Percentiles rank a stretch among this genome's conserved stretches.
phyloP scores from a whole-genome alignment of 2,113 vertebrate genomes.

The Herpetotheres cachinnans region DNA sequence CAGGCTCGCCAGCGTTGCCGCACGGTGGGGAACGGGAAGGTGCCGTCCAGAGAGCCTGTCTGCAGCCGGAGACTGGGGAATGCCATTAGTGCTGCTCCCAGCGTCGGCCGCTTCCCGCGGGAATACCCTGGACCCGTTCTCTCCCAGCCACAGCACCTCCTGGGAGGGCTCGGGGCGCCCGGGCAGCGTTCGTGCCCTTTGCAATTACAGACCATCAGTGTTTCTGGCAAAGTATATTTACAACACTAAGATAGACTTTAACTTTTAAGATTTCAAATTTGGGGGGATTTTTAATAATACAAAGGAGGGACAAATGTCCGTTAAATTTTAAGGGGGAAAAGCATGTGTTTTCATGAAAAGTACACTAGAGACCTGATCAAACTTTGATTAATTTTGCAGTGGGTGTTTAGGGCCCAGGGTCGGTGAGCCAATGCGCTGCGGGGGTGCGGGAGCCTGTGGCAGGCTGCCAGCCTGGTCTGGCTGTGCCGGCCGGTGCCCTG shows the following conservation, averaged over 20 bases:
- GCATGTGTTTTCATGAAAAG: fast-evolving
- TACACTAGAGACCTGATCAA: too few relatives aligned
- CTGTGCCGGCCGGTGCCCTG: fast-evolving
- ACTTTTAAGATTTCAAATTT: not conserved
- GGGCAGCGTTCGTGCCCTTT: fast-evolving
- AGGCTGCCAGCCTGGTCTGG: not conserved
- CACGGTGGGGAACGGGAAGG: fast-evolving
- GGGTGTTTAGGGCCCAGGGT: fast-evolving
- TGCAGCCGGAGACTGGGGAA: not conserved
- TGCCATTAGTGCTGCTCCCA: not conserved
- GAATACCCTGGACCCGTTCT: not conserved
- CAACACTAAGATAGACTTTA: not conserved
- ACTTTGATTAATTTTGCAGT: fast-evolving
- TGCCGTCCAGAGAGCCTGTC: not conserved
- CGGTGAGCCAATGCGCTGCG: fast-evolving
- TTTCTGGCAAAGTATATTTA: not conserved
- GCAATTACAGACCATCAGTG: fast-evolving
- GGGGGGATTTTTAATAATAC: not conserved
- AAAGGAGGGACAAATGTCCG: not conserved
- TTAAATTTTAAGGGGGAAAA: not conserved
- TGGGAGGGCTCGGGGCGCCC: too few relatives aligned
- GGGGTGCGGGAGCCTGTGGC: fast-evolving
- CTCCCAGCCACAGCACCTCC: too few relatives aligned
- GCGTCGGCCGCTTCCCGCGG: not conserved
- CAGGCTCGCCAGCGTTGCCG: fast-evolving